Conservation (phyloP, 2,888 invertebrate species). For the Agelastica alni region DNA sequence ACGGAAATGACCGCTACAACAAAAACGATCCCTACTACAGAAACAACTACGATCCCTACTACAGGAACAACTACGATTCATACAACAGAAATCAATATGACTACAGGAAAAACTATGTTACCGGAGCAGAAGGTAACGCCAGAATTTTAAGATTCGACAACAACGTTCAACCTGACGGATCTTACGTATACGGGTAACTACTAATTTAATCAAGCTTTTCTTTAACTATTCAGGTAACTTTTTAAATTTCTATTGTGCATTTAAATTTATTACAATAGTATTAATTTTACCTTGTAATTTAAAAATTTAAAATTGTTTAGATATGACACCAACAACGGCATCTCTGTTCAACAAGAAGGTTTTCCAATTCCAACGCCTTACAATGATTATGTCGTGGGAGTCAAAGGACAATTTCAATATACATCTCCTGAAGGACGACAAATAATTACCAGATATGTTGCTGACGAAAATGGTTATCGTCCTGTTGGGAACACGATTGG, state of each 20-base stretch:
- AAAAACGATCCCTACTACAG: slow-evolving; percentile 7
- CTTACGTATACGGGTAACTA: slow-evolving; percentile 58
- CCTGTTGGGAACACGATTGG: too few relatives aligned
- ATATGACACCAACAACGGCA: slow-evolving; percentile 65
- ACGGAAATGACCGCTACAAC: too few relatives aligned
- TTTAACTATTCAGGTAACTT: too few relatives aligned
- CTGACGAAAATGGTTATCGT: slow-evolving; percentile 48
- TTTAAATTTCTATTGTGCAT: too few relatives aligned
- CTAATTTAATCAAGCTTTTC: background rate
- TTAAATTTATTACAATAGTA: too few relatives aligned
- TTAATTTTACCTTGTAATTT: too few relatives aligned
- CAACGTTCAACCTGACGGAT: slow-evolving; percentile 57
- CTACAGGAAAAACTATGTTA: slow-evolving; percentile 1
- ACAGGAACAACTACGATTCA: slow-evolving; percentile 5
- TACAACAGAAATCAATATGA: background rate
- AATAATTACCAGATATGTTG: slow-evolving; percentile 40
- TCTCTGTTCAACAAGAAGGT: slow-evolving; percentile 63
- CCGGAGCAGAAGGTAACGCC: slow-evolving; percentile 7
- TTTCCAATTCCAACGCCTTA: slow-evolving; percentile 49
- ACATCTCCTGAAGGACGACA: slow-evolving; percentile 44
- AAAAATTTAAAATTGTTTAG: too few relatives aligned
- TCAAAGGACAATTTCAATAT: slow-evolving; percentile 53
- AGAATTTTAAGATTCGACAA: slow-evolving; percentile 54
- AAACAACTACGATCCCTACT: slow-evolving; percentile 1
- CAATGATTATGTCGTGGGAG: slow-evolving; percentile 44